These are phyloP conservation scores for Drosophila diplacantha DNA, from an alignment of 2,888 invertebrate species.

Conservation along the genomic window DNA sequence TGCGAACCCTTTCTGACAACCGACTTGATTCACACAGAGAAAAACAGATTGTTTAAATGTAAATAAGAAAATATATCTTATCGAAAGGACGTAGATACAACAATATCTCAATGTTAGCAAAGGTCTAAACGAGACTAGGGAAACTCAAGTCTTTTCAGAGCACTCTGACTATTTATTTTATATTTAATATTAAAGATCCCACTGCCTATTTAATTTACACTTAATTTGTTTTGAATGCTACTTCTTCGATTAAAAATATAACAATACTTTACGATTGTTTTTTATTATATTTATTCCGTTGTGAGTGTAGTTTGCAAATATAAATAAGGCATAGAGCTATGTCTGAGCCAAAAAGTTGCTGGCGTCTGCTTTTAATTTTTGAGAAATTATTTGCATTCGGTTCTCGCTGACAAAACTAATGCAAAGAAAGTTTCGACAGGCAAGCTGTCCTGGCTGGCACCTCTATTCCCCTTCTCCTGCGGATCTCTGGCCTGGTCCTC, in stretches of 20 bases:
- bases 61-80: neutral
- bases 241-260: neutral
- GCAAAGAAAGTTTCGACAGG: conserved; percentile 45
- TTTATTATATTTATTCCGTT: no score
- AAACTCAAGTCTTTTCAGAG: no score
- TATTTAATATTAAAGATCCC: neutral
- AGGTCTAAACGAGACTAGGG: neutral
- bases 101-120: no score
- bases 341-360: conserved; percentile 45
- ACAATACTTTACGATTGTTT: neutral
- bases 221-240: neutral
- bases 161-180: neutral
- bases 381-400: conserved; percentile 65
- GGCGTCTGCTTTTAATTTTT: conserved; percentile 68
- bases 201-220: neutral
- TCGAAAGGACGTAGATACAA: neutral
- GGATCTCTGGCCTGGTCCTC: conserved; percentile 2
- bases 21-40: conserved; percentile 1
- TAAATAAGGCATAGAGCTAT: conserved; percentile 21
- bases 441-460: conserved; percentile 22
- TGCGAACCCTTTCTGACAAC: conserved; percentile 67
- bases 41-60: neutral
- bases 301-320: conserved; percentile 48
- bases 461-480: conserved; percentile 2
- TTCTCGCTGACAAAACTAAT: conserved; percentile 45